Percentiles rank a stretch among this genome's conserved stretches.
These are phyloP conservation scores for Turnix velox DNA, from an alignment of 2,113 vertebrate species.

Conservation along the genomic window DNA sequence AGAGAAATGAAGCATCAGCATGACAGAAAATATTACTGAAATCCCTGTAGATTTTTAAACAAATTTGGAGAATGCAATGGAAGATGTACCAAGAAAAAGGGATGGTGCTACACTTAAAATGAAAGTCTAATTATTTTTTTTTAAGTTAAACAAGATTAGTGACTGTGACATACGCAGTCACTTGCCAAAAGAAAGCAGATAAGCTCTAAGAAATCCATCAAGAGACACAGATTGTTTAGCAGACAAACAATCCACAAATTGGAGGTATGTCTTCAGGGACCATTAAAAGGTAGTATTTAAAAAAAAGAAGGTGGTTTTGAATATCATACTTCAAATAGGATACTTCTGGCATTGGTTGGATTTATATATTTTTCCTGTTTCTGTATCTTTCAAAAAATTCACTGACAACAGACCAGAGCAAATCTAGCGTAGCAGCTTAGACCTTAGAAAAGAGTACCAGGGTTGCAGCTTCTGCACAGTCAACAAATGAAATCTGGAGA, in stretches of 20 bases:
- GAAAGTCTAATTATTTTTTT: neutral
- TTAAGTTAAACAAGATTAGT: neutral
- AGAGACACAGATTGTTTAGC: neutral
- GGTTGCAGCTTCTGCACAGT: neutral
- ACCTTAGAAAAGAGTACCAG: neutral
- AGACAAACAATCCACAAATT: rapidly evolving
- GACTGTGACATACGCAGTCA: neutral
- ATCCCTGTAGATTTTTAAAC: neutral
- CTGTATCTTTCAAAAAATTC: neutral
- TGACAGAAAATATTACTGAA: neutral
- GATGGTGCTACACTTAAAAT: neutral
- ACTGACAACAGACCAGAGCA: neutral
- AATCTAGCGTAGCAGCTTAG: neutral
- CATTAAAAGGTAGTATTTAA: neutral
- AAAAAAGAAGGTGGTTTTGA: neutral
- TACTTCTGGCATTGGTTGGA: neutral
- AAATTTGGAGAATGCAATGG: neutral
- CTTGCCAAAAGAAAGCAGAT: neutral
- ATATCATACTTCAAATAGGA: neutral
- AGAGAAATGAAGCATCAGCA: neutral
- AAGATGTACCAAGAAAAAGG: neutral
- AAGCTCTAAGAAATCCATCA: neutral
- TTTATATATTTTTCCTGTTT: neutral
- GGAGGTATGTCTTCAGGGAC: neutral
- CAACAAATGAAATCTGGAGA: neutral